These are phyloP conservation scores for Plutomurus gul DNA, from an alignment of 1,140 invertebrate species.

Conservation along the genomic window DNA sequence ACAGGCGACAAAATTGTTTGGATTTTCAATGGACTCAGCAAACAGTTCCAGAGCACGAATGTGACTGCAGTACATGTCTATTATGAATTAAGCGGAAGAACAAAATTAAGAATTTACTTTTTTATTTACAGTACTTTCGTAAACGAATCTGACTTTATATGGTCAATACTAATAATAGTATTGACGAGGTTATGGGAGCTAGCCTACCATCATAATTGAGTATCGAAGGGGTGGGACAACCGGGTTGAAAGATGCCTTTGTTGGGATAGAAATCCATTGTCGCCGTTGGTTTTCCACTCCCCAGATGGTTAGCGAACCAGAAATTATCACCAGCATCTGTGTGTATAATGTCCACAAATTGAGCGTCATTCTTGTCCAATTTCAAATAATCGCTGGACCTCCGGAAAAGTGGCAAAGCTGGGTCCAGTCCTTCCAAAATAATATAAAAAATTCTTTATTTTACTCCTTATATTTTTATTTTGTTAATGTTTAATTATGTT, in stretches of 20 bases:
- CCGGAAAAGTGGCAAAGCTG: slow-evolving; percentile 61
- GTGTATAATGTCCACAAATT: slow-evolving; percentile 58
- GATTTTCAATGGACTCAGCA: slow-evolving; percentile 12
- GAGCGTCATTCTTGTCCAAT: slow-evolving; percentile 58
- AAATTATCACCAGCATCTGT: slow-evolving; percentile 55
- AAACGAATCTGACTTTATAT: neutral
- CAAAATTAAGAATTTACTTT: neutral
- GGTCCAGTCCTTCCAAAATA: slow-evolving; percentile 52
- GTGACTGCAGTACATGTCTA: slow-evolving; percentile 40
- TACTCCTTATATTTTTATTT: too few relatives aligned
- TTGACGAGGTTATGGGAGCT: neutral
- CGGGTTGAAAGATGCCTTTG: slow-evolving; percentile 42
- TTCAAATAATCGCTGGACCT: slow-evolving; percentile 56
- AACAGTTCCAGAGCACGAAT: slow-evolving; percentile 20
- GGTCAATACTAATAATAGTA: neutral
- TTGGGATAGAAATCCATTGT: slow-evolving; percentile 58
- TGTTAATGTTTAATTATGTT: neutral
- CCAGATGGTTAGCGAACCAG: slow-evolving; percentile 48
- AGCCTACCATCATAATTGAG: neutral
- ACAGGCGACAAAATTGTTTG: slow-evolving; percentile 19
- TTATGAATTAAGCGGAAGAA: neutral
- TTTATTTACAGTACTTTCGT: too few relatives aligned
- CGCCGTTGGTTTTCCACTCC: slow-evolving; percentile 54
- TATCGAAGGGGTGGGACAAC: slow-evolving; percentile 13
- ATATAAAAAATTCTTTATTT: neutral